phyloP scores from a whole-genome alignment of 2,888 invertebrate genomes.

The Drosophila mimetica region DNA sequence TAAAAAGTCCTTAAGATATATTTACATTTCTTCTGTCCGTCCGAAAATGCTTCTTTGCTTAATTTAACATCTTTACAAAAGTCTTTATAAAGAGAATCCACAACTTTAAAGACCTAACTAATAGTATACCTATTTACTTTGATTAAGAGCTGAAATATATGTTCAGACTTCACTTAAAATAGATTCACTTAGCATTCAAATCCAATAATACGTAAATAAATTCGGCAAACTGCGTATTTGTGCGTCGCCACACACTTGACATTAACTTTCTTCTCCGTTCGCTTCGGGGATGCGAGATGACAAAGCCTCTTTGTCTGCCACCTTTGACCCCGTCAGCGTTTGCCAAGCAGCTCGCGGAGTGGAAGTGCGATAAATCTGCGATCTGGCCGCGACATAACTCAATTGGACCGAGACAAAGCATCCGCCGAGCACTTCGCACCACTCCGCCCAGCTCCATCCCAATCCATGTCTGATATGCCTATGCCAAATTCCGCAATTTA shows the following conservation, averaged over 20 bases:
- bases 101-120: no score
- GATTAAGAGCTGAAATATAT: no score
- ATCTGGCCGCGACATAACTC: conserved; percentile 80
- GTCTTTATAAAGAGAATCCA: no score
- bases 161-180: neutral
- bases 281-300: conserved; percentile 69
- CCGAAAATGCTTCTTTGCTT: no score
- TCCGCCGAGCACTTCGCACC: conserved; percentile 17
- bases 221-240: neutral
- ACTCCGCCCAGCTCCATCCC: conserved; percentile 12
- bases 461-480: conserved; percentile 50
- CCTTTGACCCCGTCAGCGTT: conserved; percentile 81
- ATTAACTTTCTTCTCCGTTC: conserved; percentile 18
- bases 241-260: conserved; percentile 5
- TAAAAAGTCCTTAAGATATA: no score
- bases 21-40: no score
- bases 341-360: conserved; percentile 45
- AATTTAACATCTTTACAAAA: no score
- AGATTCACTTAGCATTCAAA: neutral
- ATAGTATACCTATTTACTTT: no score
- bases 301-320: conserved; percentile 83
- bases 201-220: conserved; percentile 12
- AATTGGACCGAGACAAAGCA: conserved; percentile 83
- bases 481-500: conserved; percentile 74
- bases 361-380: conserved; percentile 67